Evolutionary conservation across 2,113 vertebrate genomes (phyloP).

Genomic region (Eolophus roseicapilla): DNA sequence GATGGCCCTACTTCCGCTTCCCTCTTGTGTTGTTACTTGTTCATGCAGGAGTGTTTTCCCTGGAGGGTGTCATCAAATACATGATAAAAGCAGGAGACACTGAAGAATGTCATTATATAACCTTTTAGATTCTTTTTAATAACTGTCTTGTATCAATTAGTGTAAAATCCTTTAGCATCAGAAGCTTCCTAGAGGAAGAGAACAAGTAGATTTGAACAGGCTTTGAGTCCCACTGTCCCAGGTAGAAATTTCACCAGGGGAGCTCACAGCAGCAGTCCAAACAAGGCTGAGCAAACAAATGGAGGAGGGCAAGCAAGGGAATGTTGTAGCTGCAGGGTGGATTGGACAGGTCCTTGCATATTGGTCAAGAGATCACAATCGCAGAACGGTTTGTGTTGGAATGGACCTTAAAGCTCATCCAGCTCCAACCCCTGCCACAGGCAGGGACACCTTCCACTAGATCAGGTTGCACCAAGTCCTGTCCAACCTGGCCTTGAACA

Average conservation of each 20-base stretch:
- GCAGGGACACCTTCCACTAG: not conserved
- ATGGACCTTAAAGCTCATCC: not conserved
- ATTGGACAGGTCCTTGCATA: not conserved
- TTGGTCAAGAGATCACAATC: not conserved
- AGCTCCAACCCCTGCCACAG: too few species aligned
- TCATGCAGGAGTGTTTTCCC: conserved; percentile 14
- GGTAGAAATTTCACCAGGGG: not conserved
- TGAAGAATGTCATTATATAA: not conserved
- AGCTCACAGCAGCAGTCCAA: not conserved
- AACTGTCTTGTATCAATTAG: not conserved
- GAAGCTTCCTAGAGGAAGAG: not conserved
- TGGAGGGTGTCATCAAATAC: not conserved
- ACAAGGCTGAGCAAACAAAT: not conserved
- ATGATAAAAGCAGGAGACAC: conserved; percentile 6
- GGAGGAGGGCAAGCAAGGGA: not conserved
- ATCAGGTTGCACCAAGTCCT: not conserved
- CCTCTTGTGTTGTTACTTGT: not conserved
- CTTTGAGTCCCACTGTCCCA: not conserved
- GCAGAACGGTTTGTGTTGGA: not conserved
- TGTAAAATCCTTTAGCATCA: not conserved
- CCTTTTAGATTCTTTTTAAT: not conserved
- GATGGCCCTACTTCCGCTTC: conserved; percentile 27
- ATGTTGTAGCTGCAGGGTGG: not conserved
- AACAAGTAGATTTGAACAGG: not conserved
- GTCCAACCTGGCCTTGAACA: too few species aligned